phyloP scores from a whole-genome alignment of 2,888 invertebrate species.

The Amblyteles armatorius region DNA sequence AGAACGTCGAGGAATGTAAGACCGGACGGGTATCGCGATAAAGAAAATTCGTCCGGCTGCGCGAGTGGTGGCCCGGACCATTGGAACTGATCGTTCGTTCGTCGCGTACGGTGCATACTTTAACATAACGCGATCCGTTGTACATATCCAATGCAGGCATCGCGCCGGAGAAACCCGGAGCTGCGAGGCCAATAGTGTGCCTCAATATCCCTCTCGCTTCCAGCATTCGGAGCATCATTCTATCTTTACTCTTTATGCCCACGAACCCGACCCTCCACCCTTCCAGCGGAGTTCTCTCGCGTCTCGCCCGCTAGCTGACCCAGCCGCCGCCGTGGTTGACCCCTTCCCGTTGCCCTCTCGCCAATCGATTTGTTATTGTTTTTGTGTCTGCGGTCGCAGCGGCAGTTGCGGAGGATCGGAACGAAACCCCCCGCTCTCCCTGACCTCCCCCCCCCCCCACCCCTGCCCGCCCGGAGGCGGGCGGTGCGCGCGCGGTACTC shows the following conservation, averaged over 20 bases:
- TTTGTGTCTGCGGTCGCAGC: constrained; percentile 83
- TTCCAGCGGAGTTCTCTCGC: constrained; percentile 35
- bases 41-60: constrained; percentile 68
- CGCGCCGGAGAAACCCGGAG: constrained; percentile 29
- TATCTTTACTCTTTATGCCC: constrained; percentile 66
- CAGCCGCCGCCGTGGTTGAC: constrained; percentile 75
- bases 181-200: constrained; percentile 17
- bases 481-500: not conserved
- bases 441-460: not conserved
- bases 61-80: constrained; percentile 75
- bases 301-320: constrained; percentile 59
- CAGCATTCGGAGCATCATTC: constrained; percentile 56
- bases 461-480: not conserved
- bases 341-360: constrained; percentile 79
- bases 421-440: constrained; percentile 17
- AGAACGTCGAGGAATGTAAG: constrained; percentile 21
- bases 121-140: constrained; percentile 73
- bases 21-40: constrained; percentile 37
- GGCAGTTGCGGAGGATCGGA: constrained; percentile 70
- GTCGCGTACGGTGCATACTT: constrained; percentile 77
- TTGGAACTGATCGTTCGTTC: constrained; percentile 74
- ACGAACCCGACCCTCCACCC: constrained; percentile 58
- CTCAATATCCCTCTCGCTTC: constrained; percentile 39
- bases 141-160: constrained; percentile 67
- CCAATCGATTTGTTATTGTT: constrained; percentile 84